Conservation (phyloP, 2,113 vertebrate genomes). For the Sialia sialis region DNA sequence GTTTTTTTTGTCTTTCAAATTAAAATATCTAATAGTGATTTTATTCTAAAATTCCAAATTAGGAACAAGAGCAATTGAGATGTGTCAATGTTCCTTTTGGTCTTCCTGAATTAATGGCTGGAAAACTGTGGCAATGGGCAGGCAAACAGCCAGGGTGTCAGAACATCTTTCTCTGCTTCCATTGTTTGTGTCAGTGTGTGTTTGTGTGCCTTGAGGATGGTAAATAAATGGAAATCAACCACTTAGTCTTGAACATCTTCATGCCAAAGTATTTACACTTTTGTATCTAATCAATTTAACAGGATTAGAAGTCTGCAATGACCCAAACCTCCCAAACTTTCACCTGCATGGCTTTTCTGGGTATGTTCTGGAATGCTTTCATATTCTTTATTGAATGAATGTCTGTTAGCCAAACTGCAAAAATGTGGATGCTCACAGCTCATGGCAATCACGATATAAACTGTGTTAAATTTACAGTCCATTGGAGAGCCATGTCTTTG, state of each 20-base stretch:
- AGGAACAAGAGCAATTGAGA: neutral
- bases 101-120: neutral
- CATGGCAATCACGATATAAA: neutral
- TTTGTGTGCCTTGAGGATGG: neutral
- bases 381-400: neutral
- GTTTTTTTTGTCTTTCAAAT: neutral
- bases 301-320: neutral
- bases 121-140: neutral
- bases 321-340: neutral
- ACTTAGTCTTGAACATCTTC: neutral
- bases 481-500: neutral
- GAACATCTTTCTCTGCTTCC: neutral
- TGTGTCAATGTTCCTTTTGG: neutral
- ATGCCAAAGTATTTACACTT: neutral
- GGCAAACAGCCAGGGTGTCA: neutral
- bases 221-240: neutral
- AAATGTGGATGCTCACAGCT: neutral
- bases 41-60: neutral
- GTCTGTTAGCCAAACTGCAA: neutral
- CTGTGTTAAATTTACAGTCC: neutral
- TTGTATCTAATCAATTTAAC: neutral
- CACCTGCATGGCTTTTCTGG: neutral
- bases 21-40: neutral
- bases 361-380: neutral
- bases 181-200: neutral